Percentiles rank a stretch among this genome's conserved stretches.
Evolutionary conservation across 2,888 invertebrate species (phyloP).

Genomic region (Caenorhabditis angaria): DNA sequence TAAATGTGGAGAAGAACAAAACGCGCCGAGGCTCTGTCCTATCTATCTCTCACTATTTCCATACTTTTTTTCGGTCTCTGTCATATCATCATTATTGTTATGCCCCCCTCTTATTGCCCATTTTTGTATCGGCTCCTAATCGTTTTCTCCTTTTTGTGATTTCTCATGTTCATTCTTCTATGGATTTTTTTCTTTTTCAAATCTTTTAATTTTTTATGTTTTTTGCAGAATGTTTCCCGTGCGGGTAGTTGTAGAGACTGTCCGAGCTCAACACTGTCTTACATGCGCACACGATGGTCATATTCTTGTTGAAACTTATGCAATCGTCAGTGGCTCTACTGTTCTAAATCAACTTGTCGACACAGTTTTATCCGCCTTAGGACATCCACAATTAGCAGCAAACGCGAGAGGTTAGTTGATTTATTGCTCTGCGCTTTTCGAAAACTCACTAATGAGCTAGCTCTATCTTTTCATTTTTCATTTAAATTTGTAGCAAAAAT

Average conservation of each 20-base stretch:
- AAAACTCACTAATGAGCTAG: neutral
- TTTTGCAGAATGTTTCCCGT: slow-evolving; percentile 78
- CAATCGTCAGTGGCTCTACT: slow-evolving; percentile 81
- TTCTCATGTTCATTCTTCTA: too few species aligned
- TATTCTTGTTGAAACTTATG: slow-evolving; percentile 83
- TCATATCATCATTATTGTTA: slow-evolving; percentile 1
- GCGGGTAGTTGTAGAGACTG: slow-evolving; percentile 88
- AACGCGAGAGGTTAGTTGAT: slow-evolving; percentile 74
- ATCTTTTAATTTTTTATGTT: neutral
- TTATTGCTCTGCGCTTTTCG: neutral
- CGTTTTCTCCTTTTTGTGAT: too few species aligned
- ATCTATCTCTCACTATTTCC: too few species aligned
- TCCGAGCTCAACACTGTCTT: slow-evolving; percentile 68
- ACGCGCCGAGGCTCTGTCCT: neutral
- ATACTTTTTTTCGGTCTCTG: too few species aligned
- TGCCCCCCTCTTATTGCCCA: neutral
- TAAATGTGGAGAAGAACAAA: neutral
- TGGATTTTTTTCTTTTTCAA: slow-evolving; percentile 3
- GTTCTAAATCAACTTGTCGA: slow-evolving; percentile 80
- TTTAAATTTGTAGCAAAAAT: neutral
- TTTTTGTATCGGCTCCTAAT: neutral
- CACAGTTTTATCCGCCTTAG: slow-evolving; percentile 88
- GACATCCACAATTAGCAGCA: slow-evolving; percentile 78
- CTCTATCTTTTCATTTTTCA: neutral
- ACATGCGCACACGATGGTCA: slow-evolving; percentile 71